A percentile compares a stretch with the other conserved stretches of the same genome.
These are phyloP conservation scores for Ephialtes manifestator DNA, from an alignment of 2,888 invertebrate species.

Conservation along the genomic window DNA sequence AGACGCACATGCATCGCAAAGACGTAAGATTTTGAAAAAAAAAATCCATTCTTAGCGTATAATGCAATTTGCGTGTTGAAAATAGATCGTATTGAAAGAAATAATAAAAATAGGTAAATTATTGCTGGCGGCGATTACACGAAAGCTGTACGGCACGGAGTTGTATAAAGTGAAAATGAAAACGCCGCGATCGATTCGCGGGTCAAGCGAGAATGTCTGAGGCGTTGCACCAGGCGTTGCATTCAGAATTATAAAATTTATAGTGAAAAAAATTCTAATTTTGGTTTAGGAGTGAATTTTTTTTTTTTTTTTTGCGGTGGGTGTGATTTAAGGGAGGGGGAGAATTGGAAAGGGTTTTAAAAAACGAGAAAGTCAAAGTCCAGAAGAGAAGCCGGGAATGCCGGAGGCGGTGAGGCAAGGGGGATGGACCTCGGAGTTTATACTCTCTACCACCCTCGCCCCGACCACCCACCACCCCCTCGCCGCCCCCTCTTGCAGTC, in stretches of 20 bases:
- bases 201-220: slow-evolving; percentile 70
- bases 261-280: neutral
- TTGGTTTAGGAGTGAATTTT: neutral
- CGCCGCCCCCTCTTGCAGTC: slow-evolving; percentile 87
- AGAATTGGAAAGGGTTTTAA: slow-evolving; percentile 21
- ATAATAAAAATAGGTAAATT: slow-evolving; percentile 36
- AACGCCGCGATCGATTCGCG: slow-evolving; percentile 68
- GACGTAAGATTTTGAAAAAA: slow-evolving; percentile 33
- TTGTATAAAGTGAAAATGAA: slow-evolving; percentile 70
- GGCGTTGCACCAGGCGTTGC: slow-evolving; percentile 67
- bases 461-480: slow-evolving; percentile 84
- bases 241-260: slow-evolving; percentile 20
- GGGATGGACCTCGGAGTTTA: slow-evolving; percentile 80
- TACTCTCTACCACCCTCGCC: slow-evolving; percentile 74
- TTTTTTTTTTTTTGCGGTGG: neutral
- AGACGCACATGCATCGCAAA: slow-evolving; percentile 51
- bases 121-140: neutral
- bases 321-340: slow-evolving; percentile 27
- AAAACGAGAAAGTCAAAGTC: slow-evolving; percentile 76
- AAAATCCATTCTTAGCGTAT: neutral
- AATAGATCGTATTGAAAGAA: neutral
- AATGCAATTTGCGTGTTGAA: neutral
- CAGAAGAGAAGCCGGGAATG: slow-evolving; percentile 72
- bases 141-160: slow-evolving; percentile 61
- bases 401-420: slow-evolving; percentile 85